Base-by-base conservation (phyloP, 2,797 vertebrate species). In the Pteronotus mesoamericanus region DNA sequence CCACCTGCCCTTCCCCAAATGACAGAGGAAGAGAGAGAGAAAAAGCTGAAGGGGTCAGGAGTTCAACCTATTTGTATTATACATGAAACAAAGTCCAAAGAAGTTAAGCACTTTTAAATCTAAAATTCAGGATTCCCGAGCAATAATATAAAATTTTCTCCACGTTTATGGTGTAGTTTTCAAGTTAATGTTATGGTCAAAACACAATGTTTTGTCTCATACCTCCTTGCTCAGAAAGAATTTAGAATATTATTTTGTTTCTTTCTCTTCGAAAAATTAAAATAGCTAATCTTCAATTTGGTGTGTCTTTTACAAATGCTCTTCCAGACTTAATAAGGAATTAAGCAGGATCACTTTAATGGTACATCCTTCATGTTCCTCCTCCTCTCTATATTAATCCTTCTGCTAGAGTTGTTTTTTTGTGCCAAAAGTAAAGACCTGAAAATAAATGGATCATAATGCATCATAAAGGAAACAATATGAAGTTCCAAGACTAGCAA, bases 371-470 rank as follows among this genome's bases (percentile, higher is more conserved):
- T 53, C n/a, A 9, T 39, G 59, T 5, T 12, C 24, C 14, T 82
- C 34, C 6, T 61, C 14, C 29, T 74, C 6, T 71, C 14, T 44
- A 34, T 19, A 32, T 78, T 88, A 82, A 86, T 68, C 12, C 3
- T 89, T 91, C 71, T 68, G 18, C 19, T 80, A 48, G 74, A 44
- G 19, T 59, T 51, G 8, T 0, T 15, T 77, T 77, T 92, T 61
- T 61, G 44, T 68, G 57, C 24, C 78, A 92, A 94, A 75, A 85
- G 16, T 48, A 86, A 87, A 71, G 34, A 74, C 44, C 93, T 78
- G 37, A 94, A 97, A 95, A 69, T 88, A 75, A 89, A 64, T 42
- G 22, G 32, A 26, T 88, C 39, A 68, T 86, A 46, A 59, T 48
- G 24, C 16, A 66, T 79, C 42, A 82, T 42, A 82, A 91, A 74